Conservation (phyloP, 2,888 invertebrate species). For the Drosophila mercatorum region DNA sequence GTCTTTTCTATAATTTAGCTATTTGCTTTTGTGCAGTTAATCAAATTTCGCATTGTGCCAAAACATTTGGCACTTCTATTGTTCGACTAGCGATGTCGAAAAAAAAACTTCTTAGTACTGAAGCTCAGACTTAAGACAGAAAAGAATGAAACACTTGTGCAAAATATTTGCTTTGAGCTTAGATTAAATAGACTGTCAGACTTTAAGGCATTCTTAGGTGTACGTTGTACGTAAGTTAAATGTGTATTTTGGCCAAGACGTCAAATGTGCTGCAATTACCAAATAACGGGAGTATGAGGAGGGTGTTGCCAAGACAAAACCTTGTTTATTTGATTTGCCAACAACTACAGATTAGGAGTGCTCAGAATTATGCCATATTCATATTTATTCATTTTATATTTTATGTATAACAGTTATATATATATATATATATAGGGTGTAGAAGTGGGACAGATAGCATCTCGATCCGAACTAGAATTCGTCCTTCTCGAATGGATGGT, state of each 20-base stretch:
- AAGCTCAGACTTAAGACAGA: conserved; percentile 16
- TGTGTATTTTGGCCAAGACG: conserved; percentile 29
- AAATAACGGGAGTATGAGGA: conserved; percentile 22
- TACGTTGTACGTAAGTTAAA: conserved; percentile 64
- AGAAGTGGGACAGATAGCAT: not conserved
- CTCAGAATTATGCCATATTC: conserved; percentile 21
- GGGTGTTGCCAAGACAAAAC: conserved; percentile 39
- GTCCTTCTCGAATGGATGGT: conserved; percentile 88
- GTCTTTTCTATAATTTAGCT: conserved; percentile 36
- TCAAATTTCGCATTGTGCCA: conserved; percentile 58
- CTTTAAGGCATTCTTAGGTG: conserved; percentile 23
- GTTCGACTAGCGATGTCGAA: conserved; percentile 30
- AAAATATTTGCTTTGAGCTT: conserved; percentile 67
- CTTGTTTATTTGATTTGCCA: conserved; percentile 42
- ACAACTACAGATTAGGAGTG: not conserved
- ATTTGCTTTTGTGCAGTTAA: conserved; percentile 65
- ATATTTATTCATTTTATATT: conserved; percentile 26
- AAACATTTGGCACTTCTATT: conserved; percentile 68
- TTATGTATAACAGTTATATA: conserved; percentile 13
- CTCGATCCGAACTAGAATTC: conserved; percentile 85
- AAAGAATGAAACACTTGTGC: conserved; percentile 58
- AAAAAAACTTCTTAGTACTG: conserved; percentile 22
- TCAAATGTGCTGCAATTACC: conserved; percentile 31
- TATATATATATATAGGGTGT: not conserved
- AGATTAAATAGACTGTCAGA: conserved; percentile 52